Conservation (phyloP, 1,140 invertebrate genomes). For the Drosophila fuyamai region DNA sequence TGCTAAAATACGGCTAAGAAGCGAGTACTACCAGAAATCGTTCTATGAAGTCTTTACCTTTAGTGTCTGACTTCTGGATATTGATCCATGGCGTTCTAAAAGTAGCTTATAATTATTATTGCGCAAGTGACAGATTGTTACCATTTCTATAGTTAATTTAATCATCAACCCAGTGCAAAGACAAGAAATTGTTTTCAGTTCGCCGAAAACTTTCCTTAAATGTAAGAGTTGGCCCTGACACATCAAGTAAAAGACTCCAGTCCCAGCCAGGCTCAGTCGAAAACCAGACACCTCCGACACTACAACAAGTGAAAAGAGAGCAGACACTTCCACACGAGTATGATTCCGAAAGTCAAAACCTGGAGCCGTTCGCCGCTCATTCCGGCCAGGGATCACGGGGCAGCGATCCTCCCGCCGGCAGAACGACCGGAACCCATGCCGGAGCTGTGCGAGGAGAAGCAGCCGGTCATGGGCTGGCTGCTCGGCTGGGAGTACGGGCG, state of each 20-base stretch:
- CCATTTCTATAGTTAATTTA: too few relatives aligned
- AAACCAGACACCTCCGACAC: background rate
- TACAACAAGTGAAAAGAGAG: background rate
- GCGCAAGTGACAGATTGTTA: too few relatives aligned
- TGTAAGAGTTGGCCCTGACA: background rate
- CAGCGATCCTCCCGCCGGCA: slow-evolving; percentile 19
- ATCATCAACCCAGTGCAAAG: too few relatives aligned
- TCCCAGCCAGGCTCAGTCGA: background rate
- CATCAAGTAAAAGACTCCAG: background rate
- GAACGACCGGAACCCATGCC: slow-evolving; percentile 17
- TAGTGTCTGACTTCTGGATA: too few relatives aligned
- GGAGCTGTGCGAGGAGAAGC: slow-evolving; percentile 12
- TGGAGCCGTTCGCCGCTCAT: slow-evolving; percentile 16
- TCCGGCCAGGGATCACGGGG: slow-evolving; percentile 8
- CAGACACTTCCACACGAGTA: background rate
- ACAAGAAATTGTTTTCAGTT: too few relatives aligned
- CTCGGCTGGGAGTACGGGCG: slow-evolving; percentile 46
- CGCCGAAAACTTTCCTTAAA: background rate
- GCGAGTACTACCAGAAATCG: too few relatives aligned
- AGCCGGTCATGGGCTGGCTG: slow-evolving; percentile 17
- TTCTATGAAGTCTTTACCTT: too few relatives aligned
- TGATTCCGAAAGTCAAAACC: background rate
- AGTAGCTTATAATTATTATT: too few relatives aligned
- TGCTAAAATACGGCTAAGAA: too few relatives aligned
- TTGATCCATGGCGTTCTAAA: too few relatives aligned